Evolutionary conservation across 2,888 invertebrate species (phyloP).

Genomic region (Chouioia cunea): DNA sequence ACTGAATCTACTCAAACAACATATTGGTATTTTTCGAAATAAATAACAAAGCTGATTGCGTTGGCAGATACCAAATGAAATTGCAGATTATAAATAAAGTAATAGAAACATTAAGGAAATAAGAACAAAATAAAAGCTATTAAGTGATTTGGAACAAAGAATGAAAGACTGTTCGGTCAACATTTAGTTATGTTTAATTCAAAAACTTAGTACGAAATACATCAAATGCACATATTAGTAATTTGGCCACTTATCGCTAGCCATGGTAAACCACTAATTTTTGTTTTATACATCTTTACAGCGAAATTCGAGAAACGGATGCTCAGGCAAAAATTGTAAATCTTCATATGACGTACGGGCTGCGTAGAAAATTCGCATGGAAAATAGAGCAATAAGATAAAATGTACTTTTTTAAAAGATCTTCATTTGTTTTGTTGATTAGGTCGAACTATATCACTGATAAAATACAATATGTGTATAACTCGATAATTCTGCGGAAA

Average conservation of each 20-base stretch:
- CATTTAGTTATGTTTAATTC: constrained; percentile 68
- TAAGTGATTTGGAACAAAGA: constrained; percentile 57
- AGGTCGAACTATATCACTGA: too few relatives aligned
- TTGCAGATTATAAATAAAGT: too few relatives aligned
- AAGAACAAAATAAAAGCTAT: constrained; percentile 21
- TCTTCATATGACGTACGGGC: neutral
- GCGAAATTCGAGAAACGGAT: neutral
- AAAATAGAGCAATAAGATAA: too few relatives aligned
- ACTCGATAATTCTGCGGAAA: too few relatives aligned
- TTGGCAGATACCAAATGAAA: too few relatives aligned
- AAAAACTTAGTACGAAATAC: constrained; percentile 69
- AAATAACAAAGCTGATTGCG: too few relatives aligned
- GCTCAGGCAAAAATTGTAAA: neutral
- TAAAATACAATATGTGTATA: too few relatives aligned
- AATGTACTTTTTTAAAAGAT: too few relatives aligned
- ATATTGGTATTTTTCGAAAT: too few relatives aligned
- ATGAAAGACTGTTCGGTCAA: constrained; percentile 62
- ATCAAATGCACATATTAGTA: constrained; percentile 69
- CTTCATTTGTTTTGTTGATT: too few relatives aligned
- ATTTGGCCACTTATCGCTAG: constrained; percentile 47
- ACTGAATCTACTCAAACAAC: too few relatives aligned
- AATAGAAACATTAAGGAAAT: neutral
- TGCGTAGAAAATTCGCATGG: neutral
- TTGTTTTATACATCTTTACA: neutral
- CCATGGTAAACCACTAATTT: too few relatives aligned